Percentiles rank a stretch among this genome's conserved stretches.
These are phyloP conservation scores for Nephrotoma guestfalica DNA, from an alignment of 2,888 invertebrate species.

Conservation along the genomic window DNA sequence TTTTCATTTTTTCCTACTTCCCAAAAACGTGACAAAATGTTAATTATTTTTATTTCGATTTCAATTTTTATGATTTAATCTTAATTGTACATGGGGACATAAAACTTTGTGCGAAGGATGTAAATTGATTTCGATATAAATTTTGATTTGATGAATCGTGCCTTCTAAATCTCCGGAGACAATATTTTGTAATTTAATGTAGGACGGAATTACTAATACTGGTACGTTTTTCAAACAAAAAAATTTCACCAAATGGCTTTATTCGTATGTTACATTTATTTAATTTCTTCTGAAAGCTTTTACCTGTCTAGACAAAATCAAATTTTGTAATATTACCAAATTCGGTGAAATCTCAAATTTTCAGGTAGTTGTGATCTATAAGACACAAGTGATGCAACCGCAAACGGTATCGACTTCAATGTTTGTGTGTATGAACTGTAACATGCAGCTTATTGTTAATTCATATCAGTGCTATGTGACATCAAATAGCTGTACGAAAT, in stretches of 20 bases:
- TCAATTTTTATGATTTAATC: background rate
- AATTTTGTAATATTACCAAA: too few species aligned
- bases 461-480: too few species aligned
- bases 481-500: too few species aligned
- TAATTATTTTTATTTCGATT: background rate
- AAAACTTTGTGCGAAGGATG: background rate
- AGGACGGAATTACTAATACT: background rate
- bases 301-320: background rate
- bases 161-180: background rate
- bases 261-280: too few species aligned
- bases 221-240: background rate
- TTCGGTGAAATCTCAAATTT: too few species aligned
- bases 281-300: background rate
- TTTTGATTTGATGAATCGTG: background rate
- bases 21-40: background rate
- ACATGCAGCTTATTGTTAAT: too few species aligned
- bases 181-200: too few species aligned
- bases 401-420: too few species aligned
- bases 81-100: background rate
- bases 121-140: background rate
- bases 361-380: too few species aligned
- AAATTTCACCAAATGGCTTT: too few species aligned
- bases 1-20: background rate
- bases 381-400: too few species aligned
- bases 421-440: too few species aligned